A percentile compares a stretch with the other conserved stretches of the same genome.
These are phyloP conservation scores for Pseudachorutes palmiensis DNA, from an alignment of 1,140 invertebrate genomes.

Conservation along the genomic window DNA sequence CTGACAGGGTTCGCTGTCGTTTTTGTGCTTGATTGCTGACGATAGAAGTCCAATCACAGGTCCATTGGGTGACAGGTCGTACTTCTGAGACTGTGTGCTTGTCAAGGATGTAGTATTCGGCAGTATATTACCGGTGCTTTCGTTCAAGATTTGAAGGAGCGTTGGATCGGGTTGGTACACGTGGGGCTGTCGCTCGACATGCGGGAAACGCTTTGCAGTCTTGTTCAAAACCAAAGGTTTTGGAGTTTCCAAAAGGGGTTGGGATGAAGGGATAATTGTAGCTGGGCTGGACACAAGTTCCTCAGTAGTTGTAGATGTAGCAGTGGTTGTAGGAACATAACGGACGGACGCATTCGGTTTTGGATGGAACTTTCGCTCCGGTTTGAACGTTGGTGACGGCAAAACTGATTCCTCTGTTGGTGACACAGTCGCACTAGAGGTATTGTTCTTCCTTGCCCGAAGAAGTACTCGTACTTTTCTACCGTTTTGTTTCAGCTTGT, in stretches of 20 bases:
- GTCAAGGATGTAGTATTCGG: too few relatives aligned
- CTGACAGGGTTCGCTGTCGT: constrained; percentile 34
- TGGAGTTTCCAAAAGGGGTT: too few relatives aligned
- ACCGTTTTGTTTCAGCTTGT: neutral
- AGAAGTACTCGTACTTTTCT: neutral
- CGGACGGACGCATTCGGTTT: too few relatives aligned
- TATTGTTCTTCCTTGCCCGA: neutral
- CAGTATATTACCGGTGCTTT: too few relatives aligned
- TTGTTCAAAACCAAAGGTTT: too few relatives aligned
- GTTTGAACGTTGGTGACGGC: neutral
- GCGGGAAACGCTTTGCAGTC: too few relatives aligned
- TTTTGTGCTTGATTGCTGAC: constrained; percentile 18
- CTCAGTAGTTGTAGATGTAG: too few relatives aligned
- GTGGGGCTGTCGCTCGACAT: too few relatives aligned
- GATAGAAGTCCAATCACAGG: constrained; percentile 32
- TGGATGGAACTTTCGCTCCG: too few relatives aligned
- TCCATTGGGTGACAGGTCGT: constrained; percentile 30
- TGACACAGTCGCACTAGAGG: neutral
- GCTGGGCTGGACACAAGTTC: too few relatives aligned
- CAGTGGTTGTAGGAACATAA: too few relatives aligned
- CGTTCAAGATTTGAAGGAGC: neutral
- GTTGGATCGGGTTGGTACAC: neutral
- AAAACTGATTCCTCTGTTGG: neutral
- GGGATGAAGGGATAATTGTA: too few relatives aligned
- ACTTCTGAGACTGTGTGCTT: constrained; percentile 16